Conservation (phyloP, 2,113 vertebrate species). For the Dromaius novaehollandiae region DNA sequence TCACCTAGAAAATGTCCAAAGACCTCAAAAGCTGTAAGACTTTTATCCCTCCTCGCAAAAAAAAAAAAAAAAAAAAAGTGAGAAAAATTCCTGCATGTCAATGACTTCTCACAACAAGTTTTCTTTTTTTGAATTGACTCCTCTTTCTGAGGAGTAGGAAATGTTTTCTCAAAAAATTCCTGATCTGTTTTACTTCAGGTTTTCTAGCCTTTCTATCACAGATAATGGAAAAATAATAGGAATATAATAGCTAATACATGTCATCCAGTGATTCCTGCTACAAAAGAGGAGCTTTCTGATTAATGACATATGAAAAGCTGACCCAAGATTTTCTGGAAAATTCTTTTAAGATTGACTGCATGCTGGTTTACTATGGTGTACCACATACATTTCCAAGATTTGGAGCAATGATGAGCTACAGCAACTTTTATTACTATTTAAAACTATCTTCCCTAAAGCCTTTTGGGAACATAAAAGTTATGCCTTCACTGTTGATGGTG, state of each 20-base stretch:
- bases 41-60: background rate
- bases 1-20: background rate
- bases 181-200: background rate
- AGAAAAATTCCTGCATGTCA: background rate
- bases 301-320: background rate
- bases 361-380: background rate
- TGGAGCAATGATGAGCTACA: background rate
- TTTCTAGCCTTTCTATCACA: background rate
- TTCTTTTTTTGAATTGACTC: background rate
- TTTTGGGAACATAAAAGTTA: background rate
- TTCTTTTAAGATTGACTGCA: background rate
- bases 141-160: background rate
- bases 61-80: background rate
- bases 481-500: background rate
- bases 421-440: background rate
- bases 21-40: background rate
- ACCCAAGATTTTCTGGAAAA: background rate
- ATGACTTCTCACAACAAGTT: background rate
- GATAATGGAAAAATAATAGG: background rate
- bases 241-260: background rate
- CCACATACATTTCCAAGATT: background rate
- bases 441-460: background rate
- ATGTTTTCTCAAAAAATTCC: background rate
- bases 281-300: background rate
- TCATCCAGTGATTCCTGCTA: background rate